Evolutionary conservation across 2,113 vertebrate genomes (phyloP).

Genomic region (Semnornis frantzii): DNA sequence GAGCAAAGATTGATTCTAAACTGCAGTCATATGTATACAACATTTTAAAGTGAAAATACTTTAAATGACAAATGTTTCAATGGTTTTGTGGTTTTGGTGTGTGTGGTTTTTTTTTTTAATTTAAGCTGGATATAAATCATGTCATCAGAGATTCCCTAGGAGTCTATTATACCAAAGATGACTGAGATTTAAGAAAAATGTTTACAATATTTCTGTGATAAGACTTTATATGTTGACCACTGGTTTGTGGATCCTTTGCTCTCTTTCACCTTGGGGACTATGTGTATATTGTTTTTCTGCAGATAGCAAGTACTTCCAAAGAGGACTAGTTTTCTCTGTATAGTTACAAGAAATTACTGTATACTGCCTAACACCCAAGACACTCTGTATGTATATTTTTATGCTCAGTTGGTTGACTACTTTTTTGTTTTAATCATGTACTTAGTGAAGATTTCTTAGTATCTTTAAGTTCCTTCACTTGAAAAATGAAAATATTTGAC

Average conservation of each 20-base stretch:
- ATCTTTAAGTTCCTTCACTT: not conserved
- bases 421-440: not conserved
- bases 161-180: slow-evolving; percentile 76
- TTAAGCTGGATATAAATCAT: slow-evolving; percentile 40
- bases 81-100: not conserved
- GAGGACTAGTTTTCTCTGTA: slow-evolving; percentile 34
- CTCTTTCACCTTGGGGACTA: not conserved
- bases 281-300: not conserved
- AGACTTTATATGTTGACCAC: slow-evolving; percentile 40
- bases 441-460: not conserved
- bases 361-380: slow-evolving; percentile 37
- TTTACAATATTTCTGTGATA: slow-evolving; percentile 73
- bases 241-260: slow-evolving; percentile 34
- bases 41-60: slow-evolving; percentile 59
- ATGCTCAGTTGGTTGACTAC: slow-evolving; percentile 8
- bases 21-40: slow-evolving; percentile 62
- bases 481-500: not conserved
- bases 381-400: slow-evolving; percentile 38
- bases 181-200: slow-evolving; percentile 51
- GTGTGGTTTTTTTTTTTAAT: slow-evolving; percentile 1
- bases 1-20: slow-evolving; percentile 58
- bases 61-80: slow-evolving; percentile 68
- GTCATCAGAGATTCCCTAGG: slow-evolving; percentile 28
- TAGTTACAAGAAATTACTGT: not conserved
- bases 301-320: slow-evolving; percentile 53